Base-by-base conservation (phyloP, 2,888 invertebrate species). In the Parasteatoda lunata region DNA sequence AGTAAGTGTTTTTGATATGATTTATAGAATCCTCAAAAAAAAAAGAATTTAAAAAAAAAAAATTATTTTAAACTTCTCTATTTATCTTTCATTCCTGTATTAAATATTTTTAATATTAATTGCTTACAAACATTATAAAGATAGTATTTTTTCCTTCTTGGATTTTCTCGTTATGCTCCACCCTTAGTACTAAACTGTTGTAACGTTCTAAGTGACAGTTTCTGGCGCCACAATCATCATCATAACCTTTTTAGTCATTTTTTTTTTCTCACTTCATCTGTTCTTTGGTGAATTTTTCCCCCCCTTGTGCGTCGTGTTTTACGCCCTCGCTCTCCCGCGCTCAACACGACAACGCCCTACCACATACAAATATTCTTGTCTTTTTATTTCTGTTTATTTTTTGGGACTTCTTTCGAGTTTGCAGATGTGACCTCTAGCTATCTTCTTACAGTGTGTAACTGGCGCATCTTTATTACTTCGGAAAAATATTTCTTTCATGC, bases 171-270 rank as follows among this genome's bases (percentile, higher is more conserved):
- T 45, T 54, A 59, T 73, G 68, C 76, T 45, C 51, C 51, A 48
- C 77, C 66, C 65, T 45, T 68, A 54, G 30, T 49, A n/a, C n/a
- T n/a, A 77, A 77, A 77, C 77, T 68, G 30, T 30, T 30, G 48
- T 70, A 48, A n/a, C 79, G 49, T 47, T 45, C 13, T 51, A 72
- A 80, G 77, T 86, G 85, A 86, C 85, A 86, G 85, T 72, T 86
- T 71, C 72, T 86, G 85, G 85, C 85, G 85, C 85, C 85, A 80
- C 85, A 86, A 80, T 80, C 80, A 81, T 86, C 80, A 71, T 80
- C 80, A 79, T 48, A 49, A 48, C 13, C 52, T 68, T 65, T 72
- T 51, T 47, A 15, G 3, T 13, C 5, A 13, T 52, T 45, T 80
- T 81, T 68, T 76, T 52, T 70, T 69, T 70, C 65, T 30, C 51